phyloP scores from a whole-genome alignment of 2,113 vertebrate species.

The Ameiurus melas region DNA sequence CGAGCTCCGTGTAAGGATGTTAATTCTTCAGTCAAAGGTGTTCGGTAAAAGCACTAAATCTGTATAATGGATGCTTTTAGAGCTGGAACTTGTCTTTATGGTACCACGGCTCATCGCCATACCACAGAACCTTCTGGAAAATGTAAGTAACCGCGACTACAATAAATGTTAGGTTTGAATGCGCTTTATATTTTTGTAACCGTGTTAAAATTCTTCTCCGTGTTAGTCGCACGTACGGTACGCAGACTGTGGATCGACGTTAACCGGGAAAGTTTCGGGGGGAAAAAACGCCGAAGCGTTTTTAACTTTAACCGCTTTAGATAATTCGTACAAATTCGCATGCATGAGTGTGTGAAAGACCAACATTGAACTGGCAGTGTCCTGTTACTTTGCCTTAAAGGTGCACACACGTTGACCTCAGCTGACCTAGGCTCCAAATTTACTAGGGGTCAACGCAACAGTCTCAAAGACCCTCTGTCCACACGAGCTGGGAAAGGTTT shows the following conservation, averaged over 20 bases:
- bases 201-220: background rate
- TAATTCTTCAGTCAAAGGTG: background rate
- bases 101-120: background rate
- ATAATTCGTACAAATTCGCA: background rate
- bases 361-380: constrained; percentile 56
- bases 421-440: constrained; percentile 62
- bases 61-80: background rate
- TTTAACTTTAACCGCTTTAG: background rate
- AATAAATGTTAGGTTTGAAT: background rate
- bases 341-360: constrained; percentile 31
- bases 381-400: constrained; percentile 57
- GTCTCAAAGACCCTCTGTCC: constrained; percentile 37
- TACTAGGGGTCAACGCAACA: constrained; percentile 60
- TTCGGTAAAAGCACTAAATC: background rate
- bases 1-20: background rate
- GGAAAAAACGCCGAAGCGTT: background rate
- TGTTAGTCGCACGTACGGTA: background rate
- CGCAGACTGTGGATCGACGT: background rate
- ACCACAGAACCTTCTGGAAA: background rate
- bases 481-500: constrained; percentile 10
- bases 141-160: background rate
- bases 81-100: background rate
- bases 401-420: constrained; percentile 68
- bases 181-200: background rate
- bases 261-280: background rate